Evolutionary conservation across 2,888 invertebrate species (phyloP).

Genomic region (Drosophila neutralis): DNA sequence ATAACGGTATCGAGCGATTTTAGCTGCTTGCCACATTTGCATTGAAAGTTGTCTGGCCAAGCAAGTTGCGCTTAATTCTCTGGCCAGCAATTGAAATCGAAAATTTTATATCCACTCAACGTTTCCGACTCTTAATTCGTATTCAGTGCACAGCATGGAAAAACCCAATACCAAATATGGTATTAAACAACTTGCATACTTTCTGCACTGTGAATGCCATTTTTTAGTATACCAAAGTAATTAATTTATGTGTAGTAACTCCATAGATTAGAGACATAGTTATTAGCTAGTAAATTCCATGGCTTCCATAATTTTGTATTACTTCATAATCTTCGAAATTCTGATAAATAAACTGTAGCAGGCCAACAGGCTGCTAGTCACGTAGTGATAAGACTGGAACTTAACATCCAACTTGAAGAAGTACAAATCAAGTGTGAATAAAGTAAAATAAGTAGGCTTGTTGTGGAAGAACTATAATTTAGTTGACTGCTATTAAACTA

Average conservation of each 20-base stretch:
- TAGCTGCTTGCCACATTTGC: constrained; percentile 61
- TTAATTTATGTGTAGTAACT: neutral
- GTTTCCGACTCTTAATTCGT: constrained; percentile 27
- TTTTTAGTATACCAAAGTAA: neutral
- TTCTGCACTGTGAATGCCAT: constrained; percentile 12
- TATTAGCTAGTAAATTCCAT: neutral
- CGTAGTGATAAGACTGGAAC: neutral
- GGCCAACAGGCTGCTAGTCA: neutral
- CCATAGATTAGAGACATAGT: neutral
- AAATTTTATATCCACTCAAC: constrained; percentile 30
- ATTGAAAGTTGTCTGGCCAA: constrained; percentile 67
- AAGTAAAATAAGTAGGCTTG: neutral
- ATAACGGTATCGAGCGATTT: constrained; percentile 51
- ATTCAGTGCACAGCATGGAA: constrained; percentile 24
- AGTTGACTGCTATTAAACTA: neutral
- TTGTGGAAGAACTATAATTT: neutral
- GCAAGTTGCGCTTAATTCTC: constrained; percentile 30
- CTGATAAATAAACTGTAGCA: neutral
- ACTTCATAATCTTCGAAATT: neutral
- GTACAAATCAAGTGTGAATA: neutral
- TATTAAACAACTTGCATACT: constrained; percentile 4
- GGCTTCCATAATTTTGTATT: neutral
- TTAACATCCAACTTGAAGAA: neutral
- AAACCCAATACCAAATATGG: constrained; percentile 14
- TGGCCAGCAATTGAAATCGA: constrained; percentile 48